Conservation (phyloP, 2,113 vertebrate species). For the Diadophis punctatus region DNA sequence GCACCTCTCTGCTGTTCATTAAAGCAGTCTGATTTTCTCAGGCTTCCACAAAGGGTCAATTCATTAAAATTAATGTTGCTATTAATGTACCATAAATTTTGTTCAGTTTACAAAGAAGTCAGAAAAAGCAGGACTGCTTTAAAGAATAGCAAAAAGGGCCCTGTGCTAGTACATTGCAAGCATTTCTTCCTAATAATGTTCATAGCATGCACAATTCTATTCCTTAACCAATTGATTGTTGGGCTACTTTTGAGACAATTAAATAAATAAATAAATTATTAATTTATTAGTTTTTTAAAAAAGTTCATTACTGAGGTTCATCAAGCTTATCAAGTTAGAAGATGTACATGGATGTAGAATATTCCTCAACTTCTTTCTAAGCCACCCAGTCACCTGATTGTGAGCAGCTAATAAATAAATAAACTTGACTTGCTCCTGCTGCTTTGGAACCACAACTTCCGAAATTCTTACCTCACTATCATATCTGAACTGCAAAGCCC, state of each 20-base stretch:
- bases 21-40: not conserved
- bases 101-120: not conserved
- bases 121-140: not conserved
- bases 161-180: not conserved
- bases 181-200: not conserved
- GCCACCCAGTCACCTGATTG: not conserved
- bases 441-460: not conserved
- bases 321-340: not conserved
- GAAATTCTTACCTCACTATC: not conserved
- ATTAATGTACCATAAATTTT: not conserved
- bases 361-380: not conserved
- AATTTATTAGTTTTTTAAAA: not conserved
- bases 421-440: not conserved
- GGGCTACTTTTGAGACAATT: not conserved
- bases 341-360: not conserved
- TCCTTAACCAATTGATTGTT: not conserved
- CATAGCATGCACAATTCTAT: not conserved
- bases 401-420: not conserved
- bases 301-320: conserved; percentile 1
- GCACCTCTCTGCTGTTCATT: not conserved
- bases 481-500: not conserved
- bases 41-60: not conserved
- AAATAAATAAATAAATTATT: not conserved
- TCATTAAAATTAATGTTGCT: not conserved
- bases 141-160: not conserved